Percentiles rank a stretch among this genome's conserved stretches.
Evolutionary conservation across 2,113 vertebrate species (phyloP).

Genomic region (Pongo pygmaeus): DNA sequence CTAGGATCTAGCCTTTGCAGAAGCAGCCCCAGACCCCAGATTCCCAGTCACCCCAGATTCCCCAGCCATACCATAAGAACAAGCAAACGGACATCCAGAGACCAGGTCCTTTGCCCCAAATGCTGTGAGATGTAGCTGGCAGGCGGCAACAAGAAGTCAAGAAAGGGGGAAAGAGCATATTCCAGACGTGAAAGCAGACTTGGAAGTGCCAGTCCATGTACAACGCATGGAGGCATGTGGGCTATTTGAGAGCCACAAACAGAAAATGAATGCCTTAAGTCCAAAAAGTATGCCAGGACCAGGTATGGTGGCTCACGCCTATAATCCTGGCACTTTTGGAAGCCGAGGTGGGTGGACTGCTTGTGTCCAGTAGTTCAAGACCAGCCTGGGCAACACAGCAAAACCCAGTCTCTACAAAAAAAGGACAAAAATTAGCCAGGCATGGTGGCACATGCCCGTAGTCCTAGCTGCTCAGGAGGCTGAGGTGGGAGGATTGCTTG

Average conservation of each 20-base stretch:
- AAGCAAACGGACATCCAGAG: not conserved
- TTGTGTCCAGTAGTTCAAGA: no score
- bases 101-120: not conserved
- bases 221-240: not conserved
- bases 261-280: not conserved
- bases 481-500: no score
- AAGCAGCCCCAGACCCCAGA: not conserved
- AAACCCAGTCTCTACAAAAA: no score
- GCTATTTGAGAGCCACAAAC: not conserved
- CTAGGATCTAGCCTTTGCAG: not conserved
- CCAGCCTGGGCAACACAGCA: no score
- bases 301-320: no score
- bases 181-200: not conserved
- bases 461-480: no score
- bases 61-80: not conserved
- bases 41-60: not conserved
- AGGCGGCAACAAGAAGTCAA: not conserved
- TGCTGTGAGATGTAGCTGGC: not conserved
- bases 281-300: not conserved
- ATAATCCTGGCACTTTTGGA: no score
- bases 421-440: not conserved
- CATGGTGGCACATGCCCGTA: no score
- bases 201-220: not conserved
- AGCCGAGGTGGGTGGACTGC: no score
- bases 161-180: not conserved